phyloP scores from a whole-genome alignment of 1,140 invertebrate species.

The Brachionus rubens region DNA sequence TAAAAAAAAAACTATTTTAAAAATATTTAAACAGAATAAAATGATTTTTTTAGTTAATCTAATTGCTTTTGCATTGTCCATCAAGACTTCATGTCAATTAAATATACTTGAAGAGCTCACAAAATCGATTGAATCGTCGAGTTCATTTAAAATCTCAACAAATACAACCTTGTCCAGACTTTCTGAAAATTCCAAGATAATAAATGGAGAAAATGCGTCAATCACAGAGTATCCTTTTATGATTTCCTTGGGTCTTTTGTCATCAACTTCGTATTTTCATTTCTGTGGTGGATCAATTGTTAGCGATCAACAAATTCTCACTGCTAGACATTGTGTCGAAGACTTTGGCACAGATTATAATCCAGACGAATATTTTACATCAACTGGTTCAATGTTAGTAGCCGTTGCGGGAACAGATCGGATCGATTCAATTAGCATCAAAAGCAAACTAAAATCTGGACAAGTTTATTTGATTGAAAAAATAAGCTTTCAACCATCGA shows the following conservation, averaged over 20 bases:
- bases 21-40: too few species aligned
- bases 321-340: constrained; percentile 3
- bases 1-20: too few species aligned
- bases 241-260: not conserved
- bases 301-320: not conserved
- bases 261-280: not conserved
- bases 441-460: too few species aligned
- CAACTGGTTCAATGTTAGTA: not conserved
- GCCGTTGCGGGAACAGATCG: not conserved
- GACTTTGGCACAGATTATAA: not conserved
- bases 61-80: not conserved
- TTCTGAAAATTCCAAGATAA: not conserved
- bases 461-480: too few species aligned
- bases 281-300: not conserved
- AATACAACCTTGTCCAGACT: not conserved
- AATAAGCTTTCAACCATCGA: too few species aligned
- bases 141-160: not conserved
- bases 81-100: not conserved
- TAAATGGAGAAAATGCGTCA: not conserved
- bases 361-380: not conserved
- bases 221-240: not conserved
- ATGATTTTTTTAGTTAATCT: too few species aligned
- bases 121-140: not conserved
- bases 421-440: too few species aligned
- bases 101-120: not conserved